These are phyloP conservation scores for Ctenodactylus gundi DNA, from an alignment of 2,113 vertebrate species.

Conservation along the genomic window DNA sequence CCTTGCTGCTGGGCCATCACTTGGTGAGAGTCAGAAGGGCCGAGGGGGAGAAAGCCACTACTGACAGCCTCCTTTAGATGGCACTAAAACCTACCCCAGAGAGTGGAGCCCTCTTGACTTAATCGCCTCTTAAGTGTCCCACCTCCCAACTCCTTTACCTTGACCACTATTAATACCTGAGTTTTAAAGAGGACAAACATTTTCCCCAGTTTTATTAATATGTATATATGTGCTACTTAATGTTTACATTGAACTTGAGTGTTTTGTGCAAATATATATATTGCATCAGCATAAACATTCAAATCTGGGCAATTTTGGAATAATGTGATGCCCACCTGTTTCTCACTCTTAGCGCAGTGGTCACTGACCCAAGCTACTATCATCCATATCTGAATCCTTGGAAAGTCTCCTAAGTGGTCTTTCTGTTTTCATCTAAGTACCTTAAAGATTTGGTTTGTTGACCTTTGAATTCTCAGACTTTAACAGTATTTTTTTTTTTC, in stretches of 20 bases:
- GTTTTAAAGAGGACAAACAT: background rate
- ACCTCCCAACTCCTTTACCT: background rate
- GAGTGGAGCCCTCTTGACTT: background rate
- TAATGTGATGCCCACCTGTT: background rate
- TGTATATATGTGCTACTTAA: too few species aligned
- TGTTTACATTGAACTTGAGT: too few species aligned
- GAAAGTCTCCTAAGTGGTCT: background rate
- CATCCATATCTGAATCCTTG: background rate
- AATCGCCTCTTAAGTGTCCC: background rate
- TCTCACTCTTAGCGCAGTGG: background rate
- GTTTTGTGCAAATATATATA: too few species aligned
- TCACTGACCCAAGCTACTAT: background rate
- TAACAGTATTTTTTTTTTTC: background rate
- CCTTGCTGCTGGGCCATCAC: background rate
- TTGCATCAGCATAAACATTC: background rate
- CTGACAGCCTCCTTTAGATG: background rate
- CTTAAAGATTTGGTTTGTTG: background rate
- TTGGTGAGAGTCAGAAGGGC: background rate
- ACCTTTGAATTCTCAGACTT: background rate
- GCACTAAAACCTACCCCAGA: background rate
- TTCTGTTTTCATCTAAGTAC: background rate
- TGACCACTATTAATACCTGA: background rate
- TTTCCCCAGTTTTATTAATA: too few species aligned
- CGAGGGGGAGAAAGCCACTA: background rate
- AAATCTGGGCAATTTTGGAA: background rate